Evolutionary conservation across 2,888 invertebrate genomes (phyloP), one percentile per base, ranked within the genome.

Genomic region (Chymomyza procnemis): DNA sequence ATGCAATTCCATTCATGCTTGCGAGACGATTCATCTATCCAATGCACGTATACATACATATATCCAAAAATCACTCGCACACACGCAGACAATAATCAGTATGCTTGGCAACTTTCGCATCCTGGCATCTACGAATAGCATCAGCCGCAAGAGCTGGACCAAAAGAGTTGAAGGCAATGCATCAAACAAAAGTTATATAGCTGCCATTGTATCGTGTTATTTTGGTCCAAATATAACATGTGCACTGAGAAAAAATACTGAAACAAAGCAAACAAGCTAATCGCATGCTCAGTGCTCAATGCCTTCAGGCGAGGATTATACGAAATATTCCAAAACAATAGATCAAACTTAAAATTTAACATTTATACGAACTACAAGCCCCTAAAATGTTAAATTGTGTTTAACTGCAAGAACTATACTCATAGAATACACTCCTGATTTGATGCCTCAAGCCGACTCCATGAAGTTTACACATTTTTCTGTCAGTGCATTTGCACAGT

Each of bases 1-100:
- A 81, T 86, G 87, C 81, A 80, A 82, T 86, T 85, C 76, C 86
- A 85, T 85, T 81, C 85, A 85, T 84, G 78, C 86, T 83, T 80
- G 69, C 86, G 80, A 81, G 80, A 81, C 80, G 85, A 86, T 76
- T 86, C 85, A 81, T 81, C 80, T 80, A 83, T 83, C 86, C 80
- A 80, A 80, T 79, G 79, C 85, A 66, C 66, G 69, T 41, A 41
- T 41, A 41, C 34, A 41, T 41, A 8, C 8, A 4, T 22, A 26
- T 8, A 60, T 66, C 78, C 64, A 62, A 54, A 61, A 66, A 46
- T 60, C 55, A 50, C 52, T 59, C 46, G 19, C 19, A 52, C 41
- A 64, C 63, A 61, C 65, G 55, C 71, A 69, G 72, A 80, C 65
- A 68, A 66, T 86, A 79, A 86, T 83, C 82, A 86, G 79, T 83